Percentiles rank a stretch among this genome's conserved stretches.
phyloP scores from a whole-genome alignment of 2,888 invertebrate genomes.

The Dolomedes plantarius region DNA sequence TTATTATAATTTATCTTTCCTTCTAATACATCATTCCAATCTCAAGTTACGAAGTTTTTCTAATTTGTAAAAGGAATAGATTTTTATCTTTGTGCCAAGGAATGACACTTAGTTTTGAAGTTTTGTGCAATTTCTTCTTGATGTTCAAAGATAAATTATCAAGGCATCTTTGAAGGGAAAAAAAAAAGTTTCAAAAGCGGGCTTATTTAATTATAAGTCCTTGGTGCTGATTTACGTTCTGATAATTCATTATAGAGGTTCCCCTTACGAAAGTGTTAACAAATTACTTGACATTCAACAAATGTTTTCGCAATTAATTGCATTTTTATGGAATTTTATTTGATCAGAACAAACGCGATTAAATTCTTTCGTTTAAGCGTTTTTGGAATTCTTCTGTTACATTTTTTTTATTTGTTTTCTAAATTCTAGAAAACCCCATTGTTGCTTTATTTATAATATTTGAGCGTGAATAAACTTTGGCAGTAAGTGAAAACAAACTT shows the following conservation, averaged over 20 bases:
- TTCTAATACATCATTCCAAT: background rate
- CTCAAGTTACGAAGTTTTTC: background rate
- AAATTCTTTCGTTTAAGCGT: background rate
- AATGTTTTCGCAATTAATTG: constrained; percentile 9
- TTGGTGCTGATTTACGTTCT: background rate
- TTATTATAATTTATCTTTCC: background rate
- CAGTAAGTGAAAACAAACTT: too few species aligned
- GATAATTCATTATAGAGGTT: background rate
- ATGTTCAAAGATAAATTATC: background rate
- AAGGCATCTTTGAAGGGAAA: background rate
- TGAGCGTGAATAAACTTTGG: too few species aligned
- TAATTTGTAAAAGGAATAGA: background rate
- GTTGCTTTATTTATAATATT: too few species aligned
- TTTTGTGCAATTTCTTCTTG: background rate
- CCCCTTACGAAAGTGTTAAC: background rate
- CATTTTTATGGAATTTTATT: background rate
- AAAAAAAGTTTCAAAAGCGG: background rate
- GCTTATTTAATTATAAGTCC: background rate
- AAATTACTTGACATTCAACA: background rate
- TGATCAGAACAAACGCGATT: background rate
- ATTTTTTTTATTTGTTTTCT: too few species aligned
- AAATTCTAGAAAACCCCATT: too few species aligned
- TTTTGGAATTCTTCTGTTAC: background rate
- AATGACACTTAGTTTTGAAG: background rate
- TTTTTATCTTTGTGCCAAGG: background rate